phyloP scores from a whole-genome alignment of 2,888 invertebrate genomes.

The Eubasilissa splendida region DNA sequence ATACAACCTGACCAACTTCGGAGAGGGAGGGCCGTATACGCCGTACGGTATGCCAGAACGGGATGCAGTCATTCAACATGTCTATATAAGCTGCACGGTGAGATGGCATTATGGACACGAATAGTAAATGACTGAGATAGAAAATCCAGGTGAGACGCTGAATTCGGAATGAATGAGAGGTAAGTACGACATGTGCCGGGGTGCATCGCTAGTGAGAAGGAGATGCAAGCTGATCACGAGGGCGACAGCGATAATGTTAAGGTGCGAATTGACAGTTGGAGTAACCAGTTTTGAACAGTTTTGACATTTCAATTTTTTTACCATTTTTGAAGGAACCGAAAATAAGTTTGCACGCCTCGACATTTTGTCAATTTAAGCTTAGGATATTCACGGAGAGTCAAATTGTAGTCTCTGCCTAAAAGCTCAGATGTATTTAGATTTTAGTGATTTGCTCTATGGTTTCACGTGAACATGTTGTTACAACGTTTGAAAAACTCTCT shows the following conservation, averaged over 20 bases:
- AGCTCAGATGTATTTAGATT: too few species aligned
- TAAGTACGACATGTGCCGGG: not conserved
- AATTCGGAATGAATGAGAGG: constrained; percentile 10
- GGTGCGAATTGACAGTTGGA: constrained; percentile 44
- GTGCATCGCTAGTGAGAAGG: constrained; percentile 1
- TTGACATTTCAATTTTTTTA: too few species aligned
- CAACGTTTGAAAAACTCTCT: too few species aligned
- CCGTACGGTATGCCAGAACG: constrained; percentile 8
- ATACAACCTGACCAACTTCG: constrained; percentile 49
- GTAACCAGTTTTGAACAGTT: not conserved
- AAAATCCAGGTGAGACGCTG: constrained; percentile 40
- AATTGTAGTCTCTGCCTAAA: too few species aligned
- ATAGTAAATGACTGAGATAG: constrained; percentile 28
- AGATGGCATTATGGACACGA: constrained; percentile 8
- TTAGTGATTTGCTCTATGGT: too few species aligned
- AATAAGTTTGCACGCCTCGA: not conserved
- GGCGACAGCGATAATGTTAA: constrained; percentile 32
- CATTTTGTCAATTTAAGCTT: not conserved
- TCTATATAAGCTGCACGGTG: constrained; percentile 34
- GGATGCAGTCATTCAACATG: constrained; percentile 25
- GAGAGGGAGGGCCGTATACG: constrained; percentile 38
- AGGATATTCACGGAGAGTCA: too few species aligned
- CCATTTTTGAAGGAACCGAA: not conserved
- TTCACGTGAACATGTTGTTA: too few species aligned
- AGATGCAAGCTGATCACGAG: constrained; percentile 34